Conservation (phyloP, 2,888 invertebrate species). For the Baccha elongata region DNA sequence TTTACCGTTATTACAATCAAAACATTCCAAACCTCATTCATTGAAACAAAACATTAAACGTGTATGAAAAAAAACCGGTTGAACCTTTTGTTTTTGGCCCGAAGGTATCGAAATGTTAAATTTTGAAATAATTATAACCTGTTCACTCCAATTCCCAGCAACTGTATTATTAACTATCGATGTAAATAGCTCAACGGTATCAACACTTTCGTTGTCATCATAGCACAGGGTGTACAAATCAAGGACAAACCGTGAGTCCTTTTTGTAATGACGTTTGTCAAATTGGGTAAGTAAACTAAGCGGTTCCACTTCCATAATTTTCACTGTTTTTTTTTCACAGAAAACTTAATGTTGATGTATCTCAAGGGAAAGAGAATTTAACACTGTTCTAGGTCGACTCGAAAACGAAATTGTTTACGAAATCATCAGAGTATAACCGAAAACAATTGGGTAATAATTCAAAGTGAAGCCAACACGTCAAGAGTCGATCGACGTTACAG, state of each 20-base stretch:
- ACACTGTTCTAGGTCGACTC: constrained; percentile 55
- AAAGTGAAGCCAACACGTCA: constrained; percentile 27
- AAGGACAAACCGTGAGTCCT: constrained; percentile 91
- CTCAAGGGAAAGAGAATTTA: background rate
- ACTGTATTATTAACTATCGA: constrained; percentile 78
- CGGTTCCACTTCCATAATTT: constrained; percentile 82
- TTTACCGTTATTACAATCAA: constrained; percentile 13
- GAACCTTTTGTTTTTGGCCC: constrained; percentile 23
- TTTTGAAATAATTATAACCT: constrained; percentile 74
- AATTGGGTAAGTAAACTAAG: constrained; percentile 81
- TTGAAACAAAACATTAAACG: constrained; percentile 33
- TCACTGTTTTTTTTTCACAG: background rate
- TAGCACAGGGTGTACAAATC: constrained; percentile 94
- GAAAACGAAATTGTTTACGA: constrained; percentile 43
- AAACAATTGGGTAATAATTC: constrained; percentile 44
- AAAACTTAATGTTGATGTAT: background rate
- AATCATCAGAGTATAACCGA: constrained; percentile 34
- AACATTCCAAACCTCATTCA: constrained; percentile 4
- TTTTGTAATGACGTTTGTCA: constrained; percentile 90
- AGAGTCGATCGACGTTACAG: constrained; percentile 47
- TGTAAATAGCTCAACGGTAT: constrained; percentile 85
- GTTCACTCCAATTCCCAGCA: constrained; percentile 77
- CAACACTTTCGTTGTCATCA: constrained; percentile 90
- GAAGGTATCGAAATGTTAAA: constrained; percentile 8
- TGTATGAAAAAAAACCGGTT: constrained; percentile 33